These are phyloP conservation scores for Drosophila subpulchrella DNA, from an alignment of 1,140 invertebrate genomes.

Conservation along the genomic window DNA sequence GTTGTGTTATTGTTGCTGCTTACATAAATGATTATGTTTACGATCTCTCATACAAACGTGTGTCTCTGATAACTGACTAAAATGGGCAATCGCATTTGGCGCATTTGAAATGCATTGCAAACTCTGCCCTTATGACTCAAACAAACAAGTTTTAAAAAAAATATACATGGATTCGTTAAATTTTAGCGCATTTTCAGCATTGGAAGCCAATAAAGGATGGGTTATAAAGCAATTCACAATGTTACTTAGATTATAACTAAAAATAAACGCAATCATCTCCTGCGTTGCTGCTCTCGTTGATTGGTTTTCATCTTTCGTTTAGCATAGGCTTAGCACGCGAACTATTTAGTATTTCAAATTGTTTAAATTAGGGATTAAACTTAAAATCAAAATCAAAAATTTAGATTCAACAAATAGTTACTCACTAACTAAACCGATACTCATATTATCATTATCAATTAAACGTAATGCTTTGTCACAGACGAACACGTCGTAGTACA, in stretches of 20 bases:
- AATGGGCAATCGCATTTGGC: conserved; percentile 53
- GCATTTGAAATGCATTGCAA: conserved; percentile 79
- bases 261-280: conserved; percentile 48
- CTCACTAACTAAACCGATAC: conserved; percentile 46
- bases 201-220: conserved; percentile 66
- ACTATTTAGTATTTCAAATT: conserved; percentile 15
- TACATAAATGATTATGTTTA: conserved; percentile 52
- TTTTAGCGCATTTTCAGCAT: conserved; percentile 67
- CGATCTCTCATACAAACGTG: conserved; percentile 12
- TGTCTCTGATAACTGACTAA: conserved; percentile 41
- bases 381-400: conserved; percentile 67
- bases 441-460: conserved; percentile 13
- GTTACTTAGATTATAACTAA: conserved; percentile 44
- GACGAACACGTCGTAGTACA: conserved; percentile 19
- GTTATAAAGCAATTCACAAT: conserved; percentile 68
- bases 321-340: conserved; percentile 42
- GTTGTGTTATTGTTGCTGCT: conserved; percentile 38
- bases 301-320: conserved; percentile 4
- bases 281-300: conserved; percentile 30
- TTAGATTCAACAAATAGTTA: conserved; percentile 74
- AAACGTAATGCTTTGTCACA: conserved; percentile 39
- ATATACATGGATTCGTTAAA: conserved; percentile 54
- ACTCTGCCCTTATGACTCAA: conserved; percentile 61
- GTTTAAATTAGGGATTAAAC: conserved; percentile 48
- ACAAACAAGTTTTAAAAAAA: conserved; percentile 35